Base-by-base conservation (phyloP, 2,797 vertebrate genomes). In the Picus viridis region DNA sequence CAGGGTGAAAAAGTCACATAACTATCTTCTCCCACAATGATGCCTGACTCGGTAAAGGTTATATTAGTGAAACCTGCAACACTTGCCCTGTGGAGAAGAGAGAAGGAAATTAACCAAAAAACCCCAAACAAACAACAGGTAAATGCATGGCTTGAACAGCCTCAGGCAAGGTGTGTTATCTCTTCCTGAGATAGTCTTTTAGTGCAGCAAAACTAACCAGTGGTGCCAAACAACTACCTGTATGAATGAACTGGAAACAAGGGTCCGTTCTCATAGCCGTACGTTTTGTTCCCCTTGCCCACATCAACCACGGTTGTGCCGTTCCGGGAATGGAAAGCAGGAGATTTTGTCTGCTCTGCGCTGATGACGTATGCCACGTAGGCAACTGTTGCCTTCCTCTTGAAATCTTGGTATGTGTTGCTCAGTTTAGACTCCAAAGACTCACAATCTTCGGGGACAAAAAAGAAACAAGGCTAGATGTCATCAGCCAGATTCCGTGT, bases 11-110 rank as follows among this genome's bases (percentile, higher is more conserved):
- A 97, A 8, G 98, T 95, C 16, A 97, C 96, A 1, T 97, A 97
- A 90, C 97, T 97, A 27, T 88, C 64, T 5, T 94, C 32, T 11
- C 54, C 95, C 1, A 69, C 71, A 63, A 98, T 98, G 75, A 89
- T 6, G 3, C 30, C 3, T 0, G 4, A 7, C 1, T 2, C 8
- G 4, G 17, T 92, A 79, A 97, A 97, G 57, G 30, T 90, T 64
- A 98, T 97, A 3, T 88, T 95, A 92, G 98, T 98, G 92, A 98
- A 98, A 91, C 97, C 98, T 12, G 98, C 98, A 91, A 98, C 93
- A 51, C 94, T 96, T 10, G 95, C 97, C 92, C 98, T 98, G 91
- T n/a, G 78, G 76, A 54, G 58, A 86, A 39, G 26, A 43, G 32
- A 76, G 15, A 86, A 69, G 11, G 24, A 72, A 72, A 43, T 43